Base-by-base conservation (phyloP, 2,888 invertebrate genomes). In the Hydraecia micacea region DNA sequence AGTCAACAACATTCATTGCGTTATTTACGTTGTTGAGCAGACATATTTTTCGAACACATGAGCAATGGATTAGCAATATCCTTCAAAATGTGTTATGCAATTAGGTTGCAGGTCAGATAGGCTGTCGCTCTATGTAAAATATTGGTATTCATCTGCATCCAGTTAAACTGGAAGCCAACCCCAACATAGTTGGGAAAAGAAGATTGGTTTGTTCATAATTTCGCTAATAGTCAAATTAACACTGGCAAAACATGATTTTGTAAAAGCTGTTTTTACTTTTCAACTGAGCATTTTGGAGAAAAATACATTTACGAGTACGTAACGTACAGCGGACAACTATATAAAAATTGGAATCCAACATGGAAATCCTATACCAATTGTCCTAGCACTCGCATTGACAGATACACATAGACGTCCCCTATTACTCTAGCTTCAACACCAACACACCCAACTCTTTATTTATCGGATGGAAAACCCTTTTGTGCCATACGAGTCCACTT, bases 401-500 rank as follows among this genome's bases (percentile, higher is more conserved):
- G 73, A 73, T 72, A 68, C 42, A 76, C 36, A 81, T 36, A 68
- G 72, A 69, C n/a, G 39, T 76, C 68, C 77, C 77, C 81, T 81
- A 77, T 77, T 73, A 86, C 80, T 86, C 49, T 80, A 77, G 84
- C 85, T 86, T 83, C 79, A 83, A 86, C 89, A 88, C 86, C 85
- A 88, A 90, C 91, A 90, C 90, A 91, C 75, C 75, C 73, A 88
- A 90, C 92, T 91, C 91, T 94, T 95, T 95, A 96, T 96, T 96
- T 95, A 96, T 96, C 93, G 95, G 91, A 95, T 91, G 91, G 90
- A 90, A 94, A 95, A 93, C 96, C 96, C 96, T 95, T 95, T 96
- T 94, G 93, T 93, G 90, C 91, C 85, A 93, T 92, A 88, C 92
- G 89, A 91, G 93, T 85, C 93, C 93, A 93, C 92, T 93, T 92